Percentiles rank a stretch among this genome's conserved stretches.
Evolutionary conservation across 2,113 vertebrate genomes (phyloP).

Genomic region (Silurus glanis): DNA sequence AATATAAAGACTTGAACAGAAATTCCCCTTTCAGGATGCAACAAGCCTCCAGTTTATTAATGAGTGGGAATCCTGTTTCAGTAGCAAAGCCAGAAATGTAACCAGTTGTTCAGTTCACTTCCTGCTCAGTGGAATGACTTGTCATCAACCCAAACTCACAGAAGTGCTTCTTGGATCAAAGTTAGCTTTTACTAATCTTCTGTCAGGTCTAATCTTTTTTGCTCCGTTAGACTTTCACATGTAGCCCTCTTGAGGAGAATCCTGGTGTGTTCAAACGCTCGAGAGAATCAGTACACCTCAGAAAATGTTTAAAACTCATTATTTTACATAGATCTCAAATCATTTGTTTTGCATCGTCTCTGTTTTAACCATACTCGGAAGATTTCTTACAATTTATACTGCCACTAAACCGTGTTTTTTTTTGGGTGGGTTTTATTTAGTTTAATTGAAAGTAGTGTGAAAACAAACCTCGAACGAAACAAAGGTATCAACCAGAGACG

Average conservation of each 20-base stretch:
- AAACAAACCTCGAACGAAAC: neutral
- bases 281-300: neutral
- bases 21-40: conserved; percentile 66
- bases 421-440: neutral
- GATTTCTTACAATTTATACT: neutral
- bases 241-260: neutral
- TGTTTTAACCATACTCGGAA: neutral
- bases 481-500: conserved; percentile 52
- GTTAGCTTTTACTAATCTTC: conserved; percentile 67
- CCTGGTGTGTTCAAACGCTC: neutral
- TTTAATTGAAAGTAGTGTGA: neutral
- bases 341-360: neutral
- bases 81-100: neutral
- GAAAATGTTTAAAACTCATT: neutral
- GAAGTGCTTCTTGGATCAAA: conserved; percentile 66
- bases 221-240: conserved; percentile 35
- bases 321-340: neutral
- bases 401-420: neutral
- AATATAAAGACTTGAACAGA: conserved; percentile 70
- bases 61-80: neutral
- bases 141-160: conserved; percentile 64
- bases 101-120: neutral
- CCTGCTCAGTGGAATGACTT: conserved; percentile 56
- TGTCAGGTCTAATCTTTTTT: conserved; percentile 70
- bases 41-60: conserved; percentile 50